These are phyloP conservation scores for Agonopterix alstromeriana DNA, from an alignment of 2,888 invertebrate genomes.

Conservation along the genomic window DNA sequence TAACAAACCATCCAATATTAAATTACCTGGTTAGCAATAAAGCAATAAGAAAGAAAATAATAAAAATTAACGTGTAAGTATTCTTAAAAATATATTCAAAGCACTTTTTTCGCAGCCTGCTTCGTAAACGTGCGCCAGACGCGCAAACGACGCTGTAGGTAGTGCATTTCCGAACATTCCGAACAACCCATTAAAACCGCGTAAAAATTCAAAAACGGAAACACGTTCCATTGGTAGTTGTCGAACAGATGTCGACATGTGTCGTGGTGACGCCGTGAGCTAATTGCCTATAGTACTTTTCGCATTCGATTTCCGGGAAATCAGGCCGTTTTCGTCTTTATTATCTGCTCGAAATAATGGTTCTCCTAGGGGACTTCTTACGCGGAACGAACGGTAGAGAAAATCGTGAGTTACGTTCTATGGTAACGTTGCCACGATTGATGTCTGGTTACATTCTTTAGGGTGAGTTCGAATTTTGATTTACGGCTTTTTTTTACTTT, in stretches of 20 bases:
- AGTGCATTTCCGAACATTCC: slow-evolving; percentile 39
- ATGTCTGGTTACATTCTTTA: background rate
- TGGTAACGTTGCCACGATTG: background rate
- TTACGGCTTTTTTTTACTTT: slow-evolving; percentile 23
- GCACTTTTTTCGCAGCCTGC: background rate
- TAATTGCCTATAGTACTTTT: slow-evolving; percentile 46
- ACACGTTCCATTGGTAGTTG: slow-evolving; percentile 59
- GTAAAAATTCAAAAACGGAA: slow-evolving; percentile 60
- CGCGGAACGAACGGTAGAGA: background rate
- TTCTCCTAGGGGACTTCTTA: no score
- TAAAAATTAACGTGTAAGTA: background rate
- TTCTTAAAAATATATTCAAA: background rate
- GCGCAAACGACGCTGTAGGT: slow-evolving; percentile 8
- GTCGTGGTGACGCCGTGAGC: slow-evolving; percentile 44
- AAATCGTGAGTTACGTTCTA: slow-evolving; percentile 6
- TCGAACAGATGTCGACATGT: slow-evolving; percentile 73
- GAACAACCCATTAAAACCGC: slow-evolving; percentile 52
- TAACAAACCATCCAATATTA: no score
- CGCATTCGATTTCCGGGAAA: slow-evolving; percentile 32
- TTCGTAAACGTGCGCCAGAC: background rate
- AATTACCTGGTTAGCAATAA: background rate
- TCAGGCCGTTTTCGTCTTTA: slow-evolving; percentile 22
- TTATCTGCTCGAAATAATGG: background rate
- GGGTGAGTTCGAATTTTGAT: slow-evolving; percentile 27
- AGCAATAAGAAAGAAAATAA: no score